Evolutionary conservation across 2,888 invertebrate species (phyloP), one percentile per base, ranked within the genome.

Genomic region (Cryptocephalus primarius): DNA sequence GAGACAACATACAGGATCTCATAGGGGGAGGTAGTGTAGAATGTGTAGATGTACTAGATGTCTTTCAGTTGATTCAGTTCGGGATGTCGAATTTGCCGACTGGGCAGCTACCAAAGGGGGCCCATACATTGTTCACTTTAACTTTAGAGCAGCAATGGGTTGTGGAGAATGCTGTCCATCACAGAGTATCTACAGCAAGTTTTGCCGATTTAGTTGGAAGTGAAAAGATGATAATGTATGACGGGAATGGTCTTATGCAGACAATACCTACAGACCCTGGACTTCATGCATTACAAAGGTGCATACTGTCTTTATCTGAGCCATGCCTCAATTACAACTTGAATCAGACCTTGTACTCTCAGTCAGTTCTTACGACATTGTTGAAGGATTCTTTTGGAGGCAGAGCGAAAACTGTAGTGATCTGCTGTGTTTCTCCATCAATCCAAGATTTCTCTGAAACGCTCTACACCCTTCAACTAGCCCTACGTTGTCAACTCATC

Each of bases 131-230:
- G 1, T 84, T 86, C 54, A 85, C 84, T 2, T 73, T 86, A 1
- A 83, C 83, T 38, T 72, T 86, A 55, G 83, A 85, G 61, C 85
- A 86, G 60, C 82, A 83, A 55, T 84, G 83, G 82, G 74, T 82
- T 6, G 75, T 79, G 22, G 82, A 83, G 60, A 79, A 80, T 14
- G 73, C 79, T 12, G 72, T 84, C 2, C 82, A 84, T 58, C 83
- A 84, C 60, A 76, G 80, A 55, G 72, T 83, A 59, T 84, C 85
- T 1, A 84, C 84, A 34, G 82, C 83, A 1, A 83, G 83, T 62
- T 85, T 85, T 65, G 80, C 83, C 60, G 56, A 57, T 54, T 69
- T 85, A 31, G 79, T 73, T 33, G 74, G 75, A n/a, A 74, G 73
- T 33, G 75, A 78, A 48, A 75, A 76, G 48, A 66, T 74, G 42